phyloP scores from a whole-genome alignment of 2,113 vertebrate species.

The Vulpes vulpes region DNA sequence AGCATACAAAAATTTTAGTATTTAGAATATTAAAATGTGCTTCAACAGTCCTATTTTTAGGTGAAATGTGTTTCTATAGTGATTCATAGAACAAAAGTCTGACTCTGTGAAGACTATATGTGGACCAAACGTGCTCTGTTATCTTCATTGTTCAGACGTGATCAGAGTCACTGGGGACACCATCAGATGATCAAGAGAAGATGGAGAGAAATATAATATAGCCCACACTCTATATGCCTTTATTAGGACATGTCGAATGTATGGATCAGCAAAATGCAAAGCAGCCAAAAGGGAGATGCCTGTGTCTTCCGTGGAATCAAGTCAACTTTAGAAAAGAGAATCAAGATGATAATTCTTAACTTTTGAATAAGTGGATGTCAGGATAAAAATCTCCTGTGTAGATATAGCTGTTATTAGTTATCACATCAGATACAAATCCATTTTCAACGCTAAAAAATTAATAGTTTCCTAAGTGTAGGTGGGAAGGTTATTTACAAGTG shows the following conservation, averaged over 20 bases:
- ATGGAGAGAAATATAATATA: background rate
- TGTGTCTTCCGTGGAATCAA: background rate
- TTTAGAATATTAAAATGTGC: background rate
- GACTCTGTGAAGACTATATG: background rate
- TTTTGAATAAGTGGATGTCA: background rate
- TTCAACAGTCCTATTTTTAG: background rate
- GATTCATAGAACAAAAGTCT: background rate
- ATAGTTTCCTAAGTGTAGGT: background rate
- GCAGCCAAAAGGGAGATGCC: background rate
- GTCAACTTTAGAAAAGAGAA: background rate
- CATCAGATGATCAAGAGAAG: background rate
- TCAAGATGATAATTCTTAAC: background rate
- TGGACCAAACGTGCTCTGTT: background rate
- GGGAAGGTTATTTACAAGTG: background rate
- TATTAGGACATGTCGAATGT: background rate
- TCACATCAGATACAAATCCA: background rate
- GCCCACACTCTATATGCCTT: too few relatives aligned
- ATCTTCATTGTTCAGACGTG: background rate
- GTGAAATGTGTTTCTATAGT: background rate
- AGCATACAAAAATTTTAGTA: background rate
- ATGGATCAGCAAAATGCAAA: background rate
- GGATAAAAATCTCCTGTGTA: background rate
- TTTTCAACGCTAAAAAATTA: background rate
- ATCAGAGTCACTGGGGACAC: background rate
- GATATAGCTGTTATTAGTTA: background rate